phyloP scores from a whole-genome alignment of 2,888 invertebrate species.

The Steromphala cineraria region DNA sequence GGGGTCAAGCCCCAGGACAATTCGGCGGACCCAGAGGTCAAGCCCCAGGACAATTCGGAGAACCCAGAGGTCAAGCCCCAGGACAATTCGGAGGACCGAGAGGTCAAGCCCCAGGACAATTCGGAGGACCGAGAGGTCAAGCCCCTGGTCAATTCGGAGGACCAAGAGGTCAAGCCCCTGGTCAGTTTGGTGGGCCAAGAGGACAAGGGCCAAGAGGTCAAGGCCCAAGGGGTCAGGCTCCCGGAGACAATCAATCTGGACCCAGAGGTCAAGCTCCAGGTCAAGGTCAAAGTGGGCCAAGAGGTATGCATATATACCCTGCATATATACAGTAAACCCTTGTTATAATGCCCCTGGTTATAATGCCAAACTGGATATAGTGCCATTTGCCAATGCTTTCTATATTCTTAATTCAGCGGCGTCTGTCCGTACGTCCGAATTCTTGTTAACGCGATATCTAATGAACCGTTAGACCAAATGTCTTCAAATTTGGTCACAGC shows the following conservation, averaged over 20 bases:
- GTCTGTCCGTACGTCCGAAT: too few relatives aligned
- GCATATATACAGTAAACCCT: too few relatives aligned
- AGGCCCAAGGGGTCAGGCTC: constrained; percentile 1
- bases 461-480: too few relatives aligned
- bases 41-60: background rate
- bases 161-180: background rate
- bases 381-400: too few relatives aligned
- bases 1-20: background rate
- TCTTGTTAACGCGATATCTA: too few relatives aligned
- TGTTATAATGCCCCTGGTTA: too few relatives aligned
- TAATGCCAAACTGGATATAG: too few relatives aligned
- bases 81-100: background rate
- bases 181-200: background rate
- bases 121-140: background rate
- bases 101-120: background rate
- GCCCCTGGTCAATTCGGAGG: background rate
- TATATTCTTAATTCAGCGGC: too few relatives aligned
- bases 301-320: background rate
- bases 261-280: constrained; percentile 4
- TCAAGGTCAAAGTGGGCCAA: background rate
- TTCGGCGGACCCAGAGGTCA: background rate
- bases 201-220: background rate
- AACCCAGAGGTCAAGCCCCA: background rate
- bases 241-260: background rate
- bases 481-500: too few relatives aligned